These are phyloP conservation scores for Salvelinus alpinus DNA, from an alignment of 2,113 vertebrate species.

Conservation along the genomic window DNA sequence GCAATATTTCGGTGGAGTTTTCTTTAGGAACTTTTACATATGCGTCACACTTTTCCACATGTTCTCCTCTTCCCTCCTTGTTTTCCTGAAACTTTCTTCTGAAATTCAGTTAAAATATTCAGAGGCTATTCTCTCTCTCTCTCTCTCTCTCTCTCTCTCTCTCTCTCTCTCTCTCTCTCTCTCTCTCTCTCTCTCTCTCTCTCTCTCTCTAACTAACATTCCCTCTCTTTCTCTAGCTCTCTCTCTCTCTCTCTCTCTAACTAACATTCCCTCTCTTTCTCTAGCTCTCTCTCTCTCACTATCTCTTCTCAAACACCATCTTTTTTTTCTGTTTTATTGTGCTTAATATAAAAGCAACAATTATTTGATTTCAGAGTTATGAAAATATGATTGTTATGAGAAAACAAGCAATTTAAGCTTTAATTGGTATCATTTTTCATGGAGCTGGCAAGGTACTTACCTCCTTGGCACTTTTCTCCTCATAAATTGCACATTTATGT, in stretches of 20 bases:
- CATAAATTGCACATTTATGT: conserved; percentile 94
- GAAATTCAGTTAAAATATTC: conserved; percentile 90
- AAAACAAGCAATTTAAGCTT: conserved; percentile 98
- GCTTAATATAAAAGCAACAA: conserved; percentile 95
- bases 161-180: conserved; percentile 36
- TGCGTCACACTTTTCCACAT: conserved; percentile 85
- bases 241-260: conserved; percentile 55
- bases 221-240: conserved; percentile 32
- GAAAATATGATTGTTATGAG: conserved; percentile 99
- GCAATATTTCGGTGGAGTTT: conserved; percentile 85
- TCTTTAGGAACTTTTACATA: conserved; percentile 85
- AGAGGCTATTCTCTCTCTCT: conserved; percentile 81
- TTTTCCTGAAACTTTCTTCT: conserved; percentile 50
- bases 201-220: conserved; percentile 36
- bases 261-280: too few relatives aligned
- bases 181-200: too few relatives aligned
- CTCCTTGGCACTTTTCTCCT: conserved; percentile 89
- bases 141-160: too few relatives aligned
- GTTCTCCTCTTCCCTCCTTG: conserved; percentile 78
- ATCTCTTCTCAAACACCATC: conserved; percentile 83
- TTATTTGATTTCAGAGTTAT: conserved; percentile 99
- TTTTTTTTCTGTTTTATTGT: conserved; percentile 96
- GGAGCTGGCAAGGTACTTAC: conserved; percentile 93
- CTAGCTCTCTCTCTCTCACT: too few relatives aligned
- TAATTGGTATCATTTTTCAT: conserved; percentile 99